Percentiles rank a stretch among this genome's conserved stretches.
phyloP scores from a whole-genome alignment of 2,113 vertebrate species.

The Pluvianellus socialis region DNA sequence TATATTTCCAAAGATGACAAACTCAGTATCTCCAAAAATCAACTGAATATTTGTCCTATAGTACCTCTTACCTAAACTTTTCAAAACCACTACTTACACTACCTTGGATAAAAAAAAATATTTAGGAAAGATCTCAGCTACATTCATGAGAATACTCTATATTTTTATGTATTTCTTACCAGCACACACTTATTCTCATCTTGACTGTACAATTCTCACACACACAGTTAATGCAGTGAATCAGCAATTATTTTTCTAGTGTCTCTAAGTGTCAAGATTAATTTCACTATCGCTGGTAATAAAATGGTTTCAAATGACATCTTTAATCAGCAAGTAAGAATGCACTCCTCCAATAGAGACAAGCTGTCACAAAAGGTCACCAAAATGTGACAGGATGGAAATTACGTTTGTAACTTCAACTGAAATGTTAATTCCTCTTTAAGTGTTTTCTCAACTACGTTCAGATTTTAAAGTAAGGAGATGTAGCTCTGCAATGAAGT shows the following conservation, averaged over 20 bases:
- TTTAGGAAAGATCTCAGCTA: background rate
- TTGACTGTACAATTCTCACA: constrained; percentile 55
- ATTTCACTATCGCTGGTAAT: constrained; percentile 86
- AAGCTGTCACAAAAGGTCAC: constrained; percentile 91
- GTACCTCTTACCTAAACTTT: background rate
- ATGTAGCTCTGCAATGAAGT: constrained; percentile 29
- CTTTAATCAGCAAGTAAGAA: constrained; percentile 88
- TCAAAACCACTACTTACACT: background rate
- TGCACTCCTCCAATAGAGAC: constrained; percentile 84
- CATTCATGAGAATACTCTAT: background rate
- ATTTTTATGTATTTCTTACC: constrained; percentile 18
- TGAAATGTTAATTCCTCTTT: constrained; percentile 87
- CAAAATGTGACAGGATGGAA: constrained; percentile 88
- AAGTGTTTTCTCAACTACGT: constrained; percentile 76
- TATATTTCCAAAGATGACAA: background rate
- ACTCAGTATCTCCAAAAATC: background rate
- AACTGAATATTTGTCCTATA: background rate
- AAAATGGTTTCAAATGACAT: constrained; percentile 94
- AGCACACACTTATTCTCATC: constrained; percentile 43
- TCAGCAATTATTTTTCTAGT: constrained; percentile 90
- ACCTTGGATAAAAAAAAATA: background rate
- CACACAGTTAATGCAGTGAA: constrained; percentile 78
- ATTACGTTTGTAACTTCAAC: constrained; percentile 86
- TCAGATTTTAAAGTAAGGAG: constrained; percentile 64
- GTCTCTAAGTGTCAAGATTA: constrained; percentile 89